Evolutionary conservation across 53 echinoderm and acorn worm genomes (phyloP).

Genomic region (Antedon mediterranea): DNA sequence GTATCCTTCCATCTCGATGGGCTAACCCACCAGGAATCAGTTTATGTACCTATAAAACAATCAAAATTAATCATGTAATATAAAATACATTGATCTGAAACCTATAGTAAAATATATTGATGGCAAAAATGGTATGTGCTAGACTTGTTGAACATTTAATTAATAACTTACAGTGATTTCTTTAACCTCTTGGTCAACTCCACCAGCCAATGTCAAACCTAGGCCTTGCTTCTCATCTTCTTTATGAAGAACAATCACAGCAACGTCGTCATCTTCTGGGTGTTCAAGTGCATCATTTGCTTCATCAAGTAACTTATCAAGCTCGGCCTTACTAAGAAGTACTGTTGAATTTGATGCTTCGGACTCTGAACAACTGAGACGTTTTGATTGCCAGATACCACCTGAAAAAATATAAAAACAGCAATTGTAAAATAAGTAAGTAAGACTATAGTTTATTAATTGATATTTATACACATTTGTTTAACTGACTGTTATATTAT

Average conservation of each 20-base stretch:
- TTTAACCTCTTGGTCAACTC: slow-evolving; percentile 69
- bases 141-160: too few species aligned
- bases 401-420: too few species aligned
- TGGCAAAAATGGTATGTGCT: too few species aligned
- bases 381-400: background rate
- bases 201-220: slow-evolving; percentile 87
- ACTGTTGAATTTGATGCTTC: slow-evolving; percentile 93
- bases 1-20: slow-evolving; percentile 67
- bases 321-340: slow-evolving; percentile 72
- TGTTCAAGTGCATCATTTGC: slow-evolving; percentile 93
- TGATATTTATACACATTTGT: too few species aligned
- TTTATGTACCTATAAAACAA: slow-evolving; percentile 49
- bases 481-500: too few species aligned
- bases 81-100: too few species aligned
- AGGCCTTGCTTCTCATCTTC: slow-evolving; percentile 78
- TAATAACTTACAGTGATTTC: slow-evolving; percentile 81
- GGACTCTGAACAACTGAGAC: slow-evolving; percentile 40
- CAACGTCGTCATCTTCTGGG: slow-evolving; percentile 54
- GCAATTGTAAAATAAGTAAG: too few species aligned
- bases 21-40: slow-evolving; percentile 86
- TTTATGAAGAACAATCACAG: slow-evolving; percentile 74
- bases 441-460: too few species aligned
- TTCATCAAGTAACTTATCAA: slow-evolving; percentile 87
- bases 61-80: too few species aligned
- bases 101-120: too few species aligned